Percentiles rank a stretch among this genome's conserved stretches.
Evolutionary conservation across 2,113 vertebrate species (phyloP).

Genomic region (Eulemur rufifrons): DNA sequence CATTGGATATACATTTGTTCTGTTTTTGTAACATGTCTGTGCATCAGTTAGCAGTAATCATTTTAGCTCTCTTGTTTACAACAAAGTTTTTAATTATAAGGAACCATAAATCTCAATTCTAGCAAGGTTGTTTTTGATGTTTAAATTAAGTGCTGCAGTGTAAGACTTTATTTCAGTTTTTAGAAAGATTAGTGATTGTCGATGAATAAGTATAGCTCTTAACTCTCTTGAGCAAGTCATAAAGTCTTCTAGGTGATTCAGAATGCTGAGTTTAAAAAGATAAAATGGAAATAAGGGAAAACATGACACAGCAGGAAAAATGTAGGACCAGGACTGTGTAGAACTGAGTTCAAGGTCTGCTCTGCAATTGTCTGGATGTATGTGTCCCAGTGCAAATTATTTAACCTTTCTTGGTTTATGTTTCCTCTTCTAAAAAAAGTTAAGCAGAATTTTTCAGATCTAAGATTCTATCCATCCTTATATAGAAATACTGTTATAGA

Average conservation of each 20-base stretch:
- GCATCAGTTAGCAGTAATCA: neutral
- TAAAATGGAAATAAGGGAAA: neutral
- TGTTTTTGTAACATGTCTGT: neutral
- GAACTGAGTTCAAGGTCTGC: neutral
- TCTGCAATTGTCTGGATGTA: neutral
- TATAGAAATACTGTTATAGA: neutral
- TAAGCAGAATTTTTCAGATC: neutral
- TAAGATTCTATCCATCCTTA: neutral
- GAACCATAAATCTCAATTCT: neutral
- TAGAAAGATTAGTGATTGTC: neutral
- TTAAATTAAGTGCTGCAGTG: neutral
- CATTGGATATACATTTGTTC: neutral
- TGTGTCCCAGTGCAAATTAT: neutral
- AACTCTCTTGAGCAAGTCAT: neutral
- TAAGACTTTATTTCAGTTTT: neutral
- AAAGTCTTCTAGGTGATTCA: neutral
- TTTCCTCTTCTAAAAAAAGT: neutral
- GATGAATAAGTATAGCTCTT: neutral
- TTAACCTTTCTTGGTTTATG: neutral
- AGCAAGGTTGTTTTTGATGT: neutral
- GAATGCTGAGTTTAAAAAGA: neutral
- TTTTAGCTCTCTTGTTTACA: neutral
- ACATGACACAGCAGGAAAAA: neutral
- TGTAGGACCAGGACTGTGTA: neutral
- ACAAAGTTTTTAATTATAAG: neutral